These are phyloP conservation scores for Nasonia longicornis DNA, from an alignment of 1,140 invertebrate genomes.

Conservation along the genomic window DNA sequence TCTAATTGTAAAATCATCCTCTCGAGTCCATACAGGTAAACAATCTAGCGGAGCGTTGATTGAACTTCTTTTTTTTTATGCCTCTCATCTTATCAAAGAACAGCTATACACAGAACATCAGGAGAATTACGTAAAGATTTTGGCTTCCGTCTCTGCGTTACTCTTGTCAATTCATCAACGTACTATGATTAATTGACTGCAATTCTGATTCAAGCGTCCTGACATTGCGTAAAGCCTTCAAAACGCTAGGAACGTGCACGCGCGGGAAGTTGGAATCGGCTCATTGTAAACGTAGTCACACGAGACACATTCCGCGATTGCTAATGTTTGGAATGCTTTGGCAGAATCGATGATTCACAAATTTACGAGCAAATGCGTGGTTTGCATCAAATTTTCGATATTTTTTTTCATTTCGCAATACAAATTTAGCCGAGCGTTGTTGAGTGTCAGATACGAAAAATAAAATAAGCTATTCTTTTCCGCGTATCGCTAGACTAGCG, in stretches of 20 bases:
- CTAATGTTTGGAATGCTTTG: neutral
- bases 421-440: too few species aligned
- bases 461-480: too few species aligned
- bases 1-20: neutral
- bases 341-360: neutral
- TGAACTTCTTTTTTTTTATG: slow-evolving; percentile 14
- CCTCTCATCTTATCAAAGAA: neutral
- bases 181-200: slow-evolving; percentile 37
- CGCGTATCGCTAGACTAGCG: neutral
- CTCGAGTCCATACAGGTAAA: neutral
- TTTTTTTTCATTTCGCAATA: neutral
- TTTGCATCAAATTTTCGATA: neutral
- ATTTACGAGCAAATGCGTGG: neutral
- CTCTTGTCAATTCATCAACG: slow-evolving; percentile 20
- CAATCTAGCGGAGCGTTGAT: slow-evolving; percentile 5
- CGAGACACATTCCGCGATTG: neutral
- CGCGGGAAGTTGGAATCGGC: slow-evolving; percentile 5
- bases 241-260: neutral
- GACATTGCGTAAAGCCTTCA: slow-evolving; percentile 27
- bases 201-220: slow-evolving; percentile 20
- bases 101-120: neutral
- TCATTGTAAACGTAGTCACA: neutral
- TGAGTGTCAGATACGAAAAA: too few species aligned
- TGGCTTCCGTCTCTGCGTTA: slow-evolving; percentile 17
- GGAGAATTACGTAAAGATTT: slow-evolving; percentile 33